Evolutionary conservation across 2,113 vertebrate species (phyloP), one percentile per base, ranked within the genome.

Genomic region (Rhabdornis inornatus): DNA sequence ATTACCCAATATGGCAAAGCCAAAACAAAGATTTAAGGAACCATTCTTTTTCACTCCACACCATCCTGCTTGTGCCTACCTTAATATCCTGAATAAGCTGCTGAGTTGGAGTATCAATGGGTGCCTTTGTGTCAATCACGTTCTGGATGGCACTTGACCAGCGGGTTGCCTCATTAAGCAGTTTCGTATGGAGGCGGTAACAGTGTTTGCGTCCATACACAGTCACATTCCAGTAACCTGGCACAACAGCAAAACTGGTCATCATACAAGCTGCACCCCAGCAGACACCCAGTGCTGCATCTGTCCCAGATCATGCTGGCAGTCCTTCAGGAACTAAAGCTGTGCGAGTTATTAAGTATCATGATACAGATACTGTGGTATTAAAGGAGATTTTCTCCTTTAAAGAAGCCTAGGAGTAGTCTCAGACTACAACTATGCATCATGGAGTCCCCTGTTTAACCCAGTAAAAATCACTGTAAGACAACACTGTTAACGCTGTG

Each of bases 81-180:
- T 99, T 99, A 95, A 99, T 99, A 96, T 99, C 99, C 77, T 99
- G 99, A 95, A 99, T 98, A 45, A 99, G 99, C 66, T 99, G 99
- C 97, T 99, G 99, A 6, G 99, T 99, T 42, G 99, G 99, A 19
- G 99, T 99, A 90, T 99, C 99, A 3, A 99, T 99, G 2, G 99
- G 99, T 0, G 98, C 99, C 94, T 99, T 99, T 96, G 98, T 98
- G 94, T 99, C 99, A 2, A 99, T 99, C 95, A 99, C 99, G 2
- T 99, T 99, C 96, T 99, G 99, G 87, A 99, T 95, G 89, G 99
- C 98, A 55, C 96, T 98, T 86, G 99, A 98, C 99, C 99, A 99
- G 57, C 99, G 97, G 3, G 98, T 98, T 1, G 99, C 99, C 97
- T 99, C 99, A 2, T 98, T 99, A 92, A 99, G 98, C 88, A 99